A percentile compares a stretch with the other conserved stretches of the same genome.
Conservation (phyloP, 2,888 invertebrate genomes). For the Lamproptera curius region DNA sequence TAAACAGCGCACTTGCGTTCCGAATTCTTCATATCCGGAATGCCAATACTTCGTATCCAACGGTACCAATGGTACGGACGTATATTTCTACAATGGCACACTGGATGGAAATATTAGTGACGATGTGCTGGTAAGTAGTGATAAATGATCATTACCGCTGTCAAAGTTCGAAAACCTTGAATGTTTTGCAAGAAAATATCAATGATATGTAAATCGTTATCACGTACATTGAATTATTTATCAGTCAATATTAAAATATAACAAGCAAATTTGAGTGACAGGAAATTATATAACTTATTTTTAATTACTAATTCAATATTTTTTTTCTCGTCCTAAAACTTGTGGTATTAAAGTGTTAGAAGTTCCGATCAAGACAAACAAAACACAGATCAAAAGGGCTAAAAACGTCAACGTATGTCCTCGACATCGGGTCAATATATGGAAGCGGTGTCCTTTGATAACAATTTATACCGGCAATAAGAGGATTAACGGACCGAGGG, state of each 20-base stretch:
- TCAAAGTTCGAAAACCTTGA: too few relatives aligned
- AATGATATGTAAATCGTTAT: too few relatives aligned
- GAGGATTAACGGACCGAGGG: conserved; percentile 4
- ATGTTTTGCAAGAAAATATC: too few relatives aligned
- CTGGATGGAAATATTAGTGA: conserved; percentile 47
- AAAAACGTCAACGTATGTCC: conserved; percentile 1
- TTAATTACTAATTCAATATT: too few relatives aligned
- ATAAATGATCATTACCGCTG: too few relatives aligned
- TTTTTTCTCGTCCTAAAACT: too few relatives aligned
- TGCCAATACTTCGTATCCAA: conserved; percentile 57
- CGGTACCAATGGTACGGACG: conserved; percentile 58
- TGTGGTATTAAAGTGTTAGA: too few relatives aligned
- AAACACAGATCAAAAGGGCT: neutral
- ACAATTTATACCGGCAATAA: conserved; percentile 12
- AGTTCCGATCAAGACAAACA: too few relatives aligned
- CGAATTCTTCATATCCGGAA: conserved; percentile 51
- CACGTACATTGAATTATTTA: too few relatives aligned
- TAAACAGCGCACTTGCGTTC: conserved; percentile 85
- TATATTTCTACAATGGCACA: conserved; percentile 59
- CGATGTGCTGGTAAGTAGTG: conserved; percentile 47
- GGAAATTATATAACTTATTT: too few relatives aligned
- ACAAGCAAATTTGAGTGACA: too few relatives aligned
- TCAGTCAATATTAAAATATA: too few relatives aligned
- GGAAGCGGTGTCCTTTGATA: conserved; percentile 11
- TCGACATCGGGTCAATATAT: conserved; percentile 4